These are phyloP conservation scores for Tetrax tetrax DNA, from an alignment of 2,113 vertebrate species.

Conservation along the genomic window DNA sequence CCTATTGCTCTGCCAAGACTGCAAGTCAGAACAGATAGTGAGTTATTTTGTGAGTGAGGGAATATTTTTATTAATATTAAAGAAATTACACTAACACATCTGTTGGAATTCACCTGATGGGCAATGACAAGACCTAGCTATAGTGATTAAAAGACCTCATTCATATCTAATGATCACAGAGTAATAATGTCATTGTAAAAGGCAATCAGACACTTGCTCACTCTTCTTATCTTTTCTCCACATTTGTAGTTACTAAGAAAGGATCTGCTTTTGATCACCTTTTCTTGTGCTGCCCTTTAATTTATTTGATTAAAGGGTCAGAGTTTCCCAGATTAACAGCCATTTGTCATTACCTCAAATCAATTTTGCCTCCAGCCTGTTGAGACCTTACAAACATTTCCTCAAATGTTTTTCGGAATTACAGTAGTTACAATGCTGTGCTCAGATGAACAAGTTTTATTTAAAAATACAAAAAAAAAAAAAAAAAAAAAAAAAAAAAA, in stretches of 20 bases:
- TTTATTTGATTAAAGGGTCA: slow-evolving; percentile 34
- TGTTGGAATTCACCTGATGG: background rate
- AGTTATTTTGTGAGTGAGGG: background rate
- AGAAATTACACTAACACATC: background rate
- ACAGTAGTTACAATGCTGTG: background rate
- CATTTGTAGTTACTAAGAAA: slow-evolving; percentile 28
- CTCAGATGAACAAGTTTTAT: background rate
- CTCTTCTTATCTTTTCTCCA: slow-evolving; percentile 51
- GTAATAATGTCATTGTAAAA: slow-evolving; percentile 47
- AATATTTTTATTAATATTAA: background rate
- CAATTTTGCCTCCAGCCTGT: background rate
- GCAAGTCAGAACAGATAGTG: background rate
- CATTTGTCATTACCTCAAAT: slow-evolving; percentile 33
- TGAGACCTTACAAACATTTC: background rate
- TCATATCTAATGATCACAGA: slow-evolving; percentile 38
- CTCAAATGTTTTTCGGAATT: background rate
- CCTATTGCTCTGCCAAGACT: background rate
- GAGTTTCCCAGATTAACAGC: slow-evolving; percentile 5
- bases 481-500: background rate
- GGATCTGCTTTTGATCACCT: slow-evolving; percentile 41
- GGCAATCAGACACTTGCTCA: slow-evolving; percentile 37
- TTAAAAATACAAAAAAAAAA: background rate
- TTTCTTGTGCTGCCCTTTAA: slow-evolving; percentile 25
- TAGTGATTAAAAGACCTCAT: slow-evolving; percentile 49
- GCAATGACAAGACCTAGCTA: background rate